phyloP scores from a whole-genome alignment of 2,113 vertebrate genomes.

The Amphiprion percula region DNA sequence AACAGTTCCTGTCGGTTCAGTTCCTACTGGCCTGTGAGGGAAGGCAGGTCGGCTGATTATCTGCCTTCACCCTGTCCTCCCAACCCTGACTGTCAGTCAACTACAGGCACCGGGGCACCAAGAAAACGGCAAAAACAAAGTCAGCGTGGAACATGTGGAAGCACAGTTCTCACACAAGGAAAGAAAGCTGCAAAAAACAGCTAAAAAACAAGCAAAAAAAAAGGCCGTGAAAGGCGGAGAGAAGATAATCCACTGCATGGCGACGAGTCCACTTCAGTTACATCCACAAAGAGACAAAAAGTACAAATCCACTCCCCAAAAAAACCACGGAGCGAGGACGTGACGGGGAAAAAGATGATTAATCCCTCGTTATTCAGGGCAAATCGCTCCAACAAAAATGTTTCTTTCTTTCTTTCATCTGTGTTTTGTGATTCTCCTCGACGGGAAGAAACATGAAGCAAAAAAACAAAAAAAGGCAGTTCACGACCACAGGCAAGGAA shows the following conservation, averaged over 20 bases:
- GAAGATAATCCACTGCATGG: slow-evolving; percentile 66
- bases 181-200: slow-evolving; percentile 34
- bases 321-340: slow-evolving; percentile 25
- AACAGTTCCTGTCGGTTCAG: slow-evolving; percentile 24
- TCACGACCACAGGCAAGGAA: slow-evolving; percentile 62
- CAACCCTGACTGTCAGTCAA: slow-evolving; percentile 73
- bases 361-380: slow-evolving; percentile 31
- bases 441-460: slow-evolving; percentile 57
- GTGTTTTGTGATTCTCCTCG: slow-evolving; percentile 40
- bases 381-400: slow-evolving; percentile 29
- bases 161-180: slow-evolving; percentile 16
- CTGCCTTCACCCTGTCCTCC: slow-evolving; percentile 67
- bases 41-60: slow-evolving; percentile 57
- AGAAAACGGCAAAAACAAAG: slow-evolving; percentile 8
- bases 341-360: slow-evolving; percentile 2
- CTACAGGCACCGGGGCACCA: slow-evolving; percentile 72
- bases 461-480: slow-evolving; percentile 37
- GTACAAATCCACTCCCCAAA: slow-evolving; percentile 36
- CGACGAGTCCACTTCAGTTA: slow-evolving; percentile 57
- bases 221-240: slow-evolving; percentile 33
- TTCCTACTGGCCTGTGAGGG: slow-evolving; percentile 49
- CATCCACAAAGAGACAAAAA: slow-evolving; percentile 65
- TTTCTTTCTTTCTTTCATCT: slow-evolving; percentile 21
- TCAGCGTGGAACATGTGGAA: slow-evolving; percentile 22
- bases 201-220: slow-evolving; percentile 43